Percentiles rank a stretch among this genome's conserved stretches.
Conservation (phyloP, 2,797 vertebrate species). For the Acanthornis magna region DNA sequence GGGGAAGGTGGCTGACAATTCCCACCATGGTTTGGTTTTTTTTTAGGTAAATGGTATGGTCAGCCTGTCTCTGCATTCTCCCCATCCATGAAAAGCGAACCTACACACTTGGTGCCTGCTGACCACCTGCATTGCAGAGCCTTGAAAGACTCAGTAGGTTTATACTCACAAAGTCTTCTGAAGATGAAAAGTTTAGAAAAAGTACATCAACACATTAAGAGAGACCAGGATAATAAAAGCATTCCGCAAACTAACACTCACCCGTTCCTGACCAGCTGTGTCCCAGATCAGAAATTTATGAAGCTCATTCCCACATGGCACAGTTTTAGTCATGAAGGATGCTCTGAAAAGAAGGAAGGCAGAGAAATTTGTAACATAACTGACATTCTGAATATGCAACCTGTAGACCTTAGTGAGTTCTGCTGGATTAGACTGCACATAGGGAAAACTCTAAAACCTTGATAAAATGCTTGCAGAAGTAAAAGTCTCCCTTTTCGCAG, state of each 20-base stretch:
- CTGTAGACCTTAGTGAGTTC: background rate
- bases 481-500: background rate
- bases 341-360: conserved; percentile 79
- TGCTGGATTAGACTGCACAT: background rate
- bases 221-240: background rate
- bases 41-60: background rate
- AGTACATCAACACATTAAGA: background rate
- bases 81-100: background rate
- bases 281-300: conserved; percentile 99
- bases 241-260: conserved; percentile 68
- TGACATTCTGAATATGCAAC: background rate
- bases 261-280: conserved; percentile 95
- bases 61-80: background rate
- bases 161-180: background rate
- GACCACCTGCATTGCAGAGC: background rate
- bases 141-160: background rate
- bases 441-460: background rate
- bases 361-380: background rate
- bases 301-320: conserved; percentile 93
- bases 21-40: background rate
- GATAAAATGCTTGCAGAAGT: background rate
- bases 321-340: conserved; percentile 98
- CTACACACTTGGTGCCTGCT: background rate
- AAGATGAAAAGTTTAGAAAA: background rate
- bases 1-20: background rate